Conservation (phyloP, 2,888 invertebrate species). For the Tenthredo mesomela region DNA sequence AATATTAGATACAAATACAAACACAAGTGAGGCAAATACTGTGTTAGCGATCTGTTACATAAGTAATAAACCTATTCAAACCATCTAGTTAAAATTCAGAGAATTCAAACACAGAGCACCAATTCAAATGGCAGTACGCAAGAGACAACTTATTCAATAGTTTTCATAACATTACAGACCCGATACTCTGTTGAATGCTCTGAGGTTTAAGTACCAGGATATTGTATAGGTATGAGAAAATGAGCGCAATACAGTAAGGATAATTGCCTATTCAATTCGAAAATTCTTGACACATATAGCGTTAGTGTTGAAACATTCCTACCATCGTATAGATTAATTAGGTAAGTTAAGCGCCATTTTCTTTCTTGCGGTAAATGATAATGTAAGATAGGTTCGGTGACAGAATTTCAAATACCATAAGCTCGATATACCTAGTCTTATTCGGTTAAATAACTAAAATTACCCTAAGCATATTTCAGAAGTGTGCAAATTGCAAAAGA, state of each 20-base stretch:
- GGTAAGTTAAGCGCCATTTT: background rate
- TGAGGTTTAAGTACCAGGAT: background rate
- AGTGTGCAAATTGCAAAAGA: slow-evolving; percentile 48
- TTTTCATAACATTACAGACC: background rate
- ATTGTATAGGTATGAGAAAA: background rate
- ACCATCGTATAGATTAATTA: background rate
- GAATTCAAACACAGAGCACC: slow-evolving; percentile 53
- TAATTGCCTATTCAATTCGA: background rate
- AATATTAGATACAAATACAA: slow-evolving; percentile 42
- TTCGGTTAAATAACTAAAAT: slow-evolving; percentile 58
- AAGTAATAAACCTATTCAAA: slow-evolving; percentile 63
- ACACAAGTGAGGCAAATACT: slow-evolving; percentile 55
- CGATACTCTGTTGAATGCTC: background rate
- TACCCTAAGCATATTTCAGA: slow-evolving; percentile 55
- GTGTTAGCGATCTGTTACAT: slow-evolving; percentile 68
- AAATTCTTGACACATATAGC: background rate
- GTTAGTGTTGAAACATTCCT: background rate
- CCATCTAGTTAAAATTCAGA: slow-evolving; percentile 58
- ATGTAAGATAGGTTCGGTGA: background rate
- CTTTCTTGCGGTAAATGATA: background rate
- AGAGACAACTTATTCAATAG: background rate
- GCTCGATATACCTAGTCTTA: background rate
- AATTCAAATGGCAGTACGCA: background rate
- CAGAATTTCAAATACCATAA: background rate
- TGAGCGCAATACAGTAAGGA: background rate